Conservation (phyloP, 2,888 invertebrate species). For the Uloborus plumipes region DNA sequence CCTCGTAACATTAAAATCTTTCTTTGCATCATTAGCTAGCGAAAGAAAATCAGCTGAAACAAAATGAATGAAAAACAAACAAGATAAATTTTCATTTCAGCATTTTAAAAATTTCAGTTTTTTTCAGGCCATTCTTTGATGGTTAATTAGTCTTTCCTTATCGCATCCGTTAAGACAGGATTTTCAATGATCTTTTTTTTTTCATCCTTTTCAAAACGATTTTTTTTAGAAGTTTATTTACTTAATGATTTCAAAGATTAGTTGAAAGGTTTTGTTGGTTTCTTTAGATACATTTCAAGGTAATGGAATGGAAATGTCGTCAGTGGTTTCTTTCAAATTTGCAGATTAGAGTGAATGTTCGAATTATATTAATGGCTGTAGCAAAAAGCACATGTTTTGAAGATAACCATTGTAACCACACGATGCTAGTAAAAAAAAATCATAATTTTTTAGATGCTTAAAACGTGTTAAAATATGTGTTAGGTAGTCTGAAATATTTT, state of each 20-base stretch:
- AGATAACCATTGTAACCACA: too few relatives aligned
- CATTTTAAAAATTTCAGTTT: slow-evolving; percentile 22
- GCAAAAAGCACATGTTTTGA: too few relatives aligned
- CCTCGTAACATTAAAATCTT: neutral
- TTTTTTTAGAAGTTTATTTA: slow-evolving; percentile 30
- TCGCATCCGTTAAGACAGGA: slow-evolving; percentile 48
- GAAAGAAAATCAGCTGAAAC: slow-evolving; percentile 14
- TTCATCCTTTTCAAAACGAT: neutral
- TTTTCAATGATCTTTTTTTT: neutral
- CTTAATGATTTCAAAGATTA: slow-evolving; percentile 49
- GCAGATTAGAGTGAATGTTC: too few relatives aligned
- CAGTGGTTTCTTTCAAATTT: slow-evolving; percentile 12
- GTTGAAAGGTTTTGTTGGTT: too few relatives aligned
- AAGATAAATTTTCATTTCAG: slow-evolving; percentile 31
- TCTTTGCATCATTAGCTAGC: slow-evolving; percentile 42
- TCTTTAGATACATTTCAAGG: neutral
- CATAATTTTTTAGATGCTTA: too few relatives aligned
- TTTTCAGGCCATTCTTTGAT: slow-evolving; percentile 25
- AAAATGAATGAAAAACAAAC: neutral
- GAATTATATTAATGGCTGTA: too few relatives aligned
- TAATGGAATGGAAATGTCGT: slow-evolving; percentile 27
- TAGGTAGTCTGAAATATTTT: too few relatives aligned
- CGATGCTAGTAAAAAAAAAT: too few relatives aligned
- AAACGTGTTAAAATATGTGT: too few relatives aligned
- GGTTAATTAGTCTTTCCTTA: slow-evolving; percentile 57